Evolutionary conservation across 1,140 invertebrate genomes (phyloP).

Genomic region (Zaprionus inermis): DNA sequence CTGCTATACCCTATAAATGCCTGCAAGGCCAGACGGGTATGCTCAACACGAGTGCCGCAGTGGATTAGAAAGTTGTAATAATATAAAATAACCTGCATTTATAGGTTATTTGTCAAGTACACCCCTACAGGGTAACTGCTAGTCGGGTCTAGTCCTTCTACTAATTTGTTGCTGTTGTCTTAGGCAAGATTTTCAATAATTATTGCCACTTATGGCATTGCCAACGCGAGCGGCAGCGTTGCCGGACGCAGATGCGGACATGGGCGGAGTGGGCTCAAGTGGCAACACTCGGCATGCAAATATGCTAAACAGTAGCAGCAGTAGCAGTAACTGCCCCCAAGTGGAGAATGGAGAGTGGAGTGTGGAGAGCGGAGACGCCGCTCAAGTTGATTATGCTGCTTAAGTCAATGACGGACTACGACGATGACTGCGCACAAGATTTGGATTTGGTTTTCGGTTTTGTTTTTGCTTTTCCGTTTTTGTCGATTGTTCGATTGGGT

Average conservation of each 20-base stretch:
- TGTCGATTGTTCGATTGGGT: constrained; percentile 24
- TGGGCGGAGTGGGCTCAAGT: constrained; percentile 66
- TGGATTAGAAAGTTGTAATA: constrained; percentile 1
- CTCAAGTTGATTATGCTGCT: constrained; percentile 81
- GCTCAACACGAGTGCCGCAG: not conserved
- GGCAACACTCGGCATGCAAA: constrained; percentile 80
- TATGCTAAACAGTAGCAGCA: constrained; percentile 83
- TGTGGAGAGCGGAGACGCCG: constrained; percentile 19
- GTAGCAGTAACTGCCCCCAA: constrained; percentile 4
- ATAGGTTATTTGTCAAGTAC: too few relatives aligned
- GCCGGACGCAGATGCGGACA: constrained; percentile 41
- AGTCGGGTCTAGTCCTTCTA: not conserved
- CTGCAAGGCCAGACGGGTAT: not conserved
- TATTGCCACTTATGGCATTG: constrained; percentile 80
- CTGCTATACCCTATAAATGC: constrained; percentile 16
- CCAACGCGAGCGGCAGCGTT: constrained; percentile 19
- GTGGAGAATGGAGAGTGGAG: constrained; percentile 3
- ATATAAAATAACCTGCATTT: not conserved
- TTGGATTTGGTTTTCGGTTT: constrained; percentile 55
- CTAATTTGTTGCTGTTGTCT: constrained; percentile 67
- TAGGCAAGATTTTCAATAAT: constrained; percentile 83
- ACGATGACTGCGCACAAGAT: constrained; percentile 75
- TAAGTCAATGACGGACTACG: constrained; percentile 69
- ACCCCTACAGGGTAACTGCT: not conserved
- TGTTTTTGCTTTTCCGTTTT: constrained; percentile 54